Percentiles rank a stretch among this genome's conserved stretches.
Conservation (phyloP, 2,113 vertebrate species). For the Ancistrus triradiatus region DNA sequence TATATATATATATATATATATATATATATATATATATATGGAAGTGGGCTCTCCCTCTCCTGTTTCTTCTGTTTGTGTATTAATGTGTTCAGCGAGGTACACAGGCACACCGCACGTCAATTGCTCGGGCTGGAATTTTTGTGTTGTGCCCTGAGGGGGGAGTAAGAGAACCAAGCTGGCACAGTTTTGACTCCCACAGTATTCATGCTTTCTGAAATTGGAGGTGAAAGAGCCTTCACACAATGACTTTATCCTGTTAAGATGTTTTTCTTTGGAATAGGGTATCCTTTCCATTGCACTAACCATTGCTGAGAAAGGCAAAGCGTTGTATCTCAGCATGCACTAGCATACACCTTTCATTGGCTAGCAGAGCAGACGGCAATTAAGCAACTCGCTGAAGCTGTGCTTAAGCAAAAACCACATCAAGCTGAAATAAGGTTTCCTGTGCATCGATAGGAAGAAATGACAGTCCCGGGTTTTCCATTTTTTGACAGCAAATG, state of each 20-base stretch:
- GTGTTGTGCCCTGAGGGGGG: slow-evolving; percentile 60
- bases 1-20: no score
- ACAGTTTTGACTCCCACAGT: not conserved
- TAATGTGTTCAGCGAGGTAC: no score
- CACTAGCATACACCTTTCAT: not conserved
- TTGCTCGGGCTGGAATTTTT: not conserved
- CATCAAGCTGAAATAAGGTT: not conserved
- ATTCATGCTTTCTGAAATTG: slow-evolving; percentile 38
- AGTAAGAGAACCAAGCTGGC: slow-evolving; percentile 58
- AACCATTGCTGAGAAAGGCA: slow-evolving; percentile 32
- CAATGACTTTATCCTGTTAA: no score
- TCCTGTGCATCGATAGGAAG: not conserved
- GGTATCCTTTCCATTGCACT: no score
- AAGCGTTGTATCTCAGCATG: not conserved
- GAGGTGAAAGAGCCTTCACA: slow-evolving; percentile 19
- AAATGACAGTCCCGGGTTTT: not conserved
- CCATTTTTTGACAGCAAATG: slow-evolving; percentile 5
- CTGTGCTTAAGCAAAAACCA: not conserved
- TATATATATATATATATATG: no score
- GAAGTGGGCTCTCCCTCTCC: no score
- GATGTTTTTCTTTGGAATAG: slow-evolving; percentile 48
- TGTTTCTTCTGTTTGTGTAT: no score
- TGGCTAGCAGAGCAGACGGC: not conserved
- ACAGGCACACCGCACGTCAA: no score
- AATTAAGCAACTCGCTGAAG: not conserved